Evolutionary conservation across 1,140 invertebrate species (phyloP).

Genomic region (silkworm (Bombyx mori)): DNA sequence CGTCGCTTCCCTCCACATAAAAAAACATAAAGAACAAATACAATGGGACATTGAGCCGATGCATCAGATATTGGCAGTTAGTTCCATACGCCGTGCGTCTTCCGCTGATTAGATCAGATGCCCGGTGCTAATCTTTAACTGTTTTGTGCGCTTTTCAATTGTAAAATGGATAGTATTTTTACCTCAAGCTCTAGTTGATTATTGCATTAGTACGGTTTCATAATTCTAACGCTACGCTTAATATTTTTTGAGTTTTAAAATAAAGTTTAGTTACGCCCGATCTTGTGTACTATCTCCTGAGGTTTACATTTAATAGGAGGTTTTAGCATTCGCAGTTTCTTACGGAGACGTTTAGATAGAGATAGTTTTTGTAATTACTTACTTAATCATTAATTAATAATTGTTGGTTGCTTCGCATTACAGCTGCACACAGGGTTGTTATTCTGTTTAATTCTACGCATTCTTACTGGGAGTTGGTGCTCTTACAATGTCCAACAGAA

Average conservation of each 20-base stretch:
- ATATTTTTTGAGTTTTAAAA: too few species aligned
- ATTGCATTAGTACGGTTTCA: too few species aligned
- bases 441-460: too few species aligned
- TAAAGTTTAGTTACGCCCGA: too few species aligned
- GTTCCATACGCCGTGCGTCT: constrained; percentile 44
- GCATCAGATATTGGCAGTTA: constrained; percentile 67
- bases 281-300: too few species aligned
- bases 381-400: neutral
- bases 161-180: constrained; percentile 19
- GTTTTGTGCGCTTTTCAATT: constrained; percentile 39
- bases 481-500: too few species aligned
- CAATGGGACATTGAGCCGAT: constrained; percentile 44
- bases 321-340: neutral
- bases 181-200: too few species aligned
- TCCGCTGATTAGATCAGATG: constrained; percentile 42
- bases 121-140: constrained; percentile 6
- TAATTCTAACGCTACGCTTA: too few species aligned
- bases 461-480: too few species aligned
- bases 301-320: neutral
- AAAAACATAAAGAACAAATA: constrained; percentile 66
- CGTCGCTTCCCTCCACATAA: constrained; percentile 54
- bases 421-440: too few species aligned
- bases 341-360: neutral
- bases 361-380: neutral
- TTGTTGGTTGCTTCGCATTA: too few species aligned